phyloP scores from a whole-genome alignment of 2,888 invertebrate species.

The Euproctis similis region DNA sequence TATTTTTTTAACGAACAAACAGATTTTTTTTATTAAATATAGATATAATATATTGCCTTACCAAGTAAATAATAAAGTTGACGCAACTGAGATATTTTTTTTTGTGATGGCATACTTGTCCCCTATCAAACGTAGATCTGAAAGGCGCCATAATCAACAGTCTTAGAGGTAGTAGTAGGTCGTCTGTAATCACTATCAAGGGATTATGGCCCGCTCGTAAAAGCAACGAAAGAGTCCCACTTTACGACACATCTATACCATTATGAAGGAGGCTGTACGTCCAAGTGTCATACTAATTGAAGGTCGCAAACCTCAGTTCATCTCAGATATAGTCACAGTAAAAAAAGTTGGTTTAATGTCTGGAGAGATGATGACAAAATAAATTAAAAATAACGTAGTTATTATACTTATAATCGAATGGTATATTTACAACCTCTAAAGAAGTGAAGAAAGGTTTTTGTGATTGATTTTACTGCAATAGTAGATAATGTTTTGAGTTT shows the following conservation, averaged over 20 bases:
- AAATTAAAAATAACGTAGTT: no score
- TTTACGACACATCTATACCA: constrained; percentile 12
- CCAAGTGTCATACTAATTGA: neutral
- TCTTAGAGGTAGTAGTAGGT: constrained; percentile 3
- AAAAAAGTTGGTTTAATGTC: constrained; percentile 2
- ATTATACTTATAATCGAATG: no score
- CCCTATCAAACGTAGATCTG: neutral
- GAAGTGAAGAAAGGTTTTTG: no score
- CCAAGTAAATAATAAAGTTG: no score
- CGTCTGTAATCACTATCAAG: constrained; percentile 14
- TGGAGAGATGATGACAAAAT: constrained; percentile 13
- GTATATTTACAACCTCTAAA: no score
- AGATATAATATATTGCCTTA: no score
- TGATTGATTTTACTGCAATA: no score
- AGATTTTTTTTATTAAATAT: no score
- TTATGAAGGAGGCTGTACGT: neutral
- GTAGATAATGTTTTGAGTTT: no score
- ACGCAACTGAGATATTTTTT: neutral
- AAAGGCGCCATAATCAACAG: constrained; percentile 4
- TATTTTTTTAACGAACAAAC: no score
- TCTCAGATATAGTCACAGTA: no score
- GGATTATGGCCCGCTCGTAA: constrained; percentile 13
- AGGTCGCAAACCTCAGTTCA: no score
- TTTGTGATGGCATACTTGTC: constrained; percentile 2
- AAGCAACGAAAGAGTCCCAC: constrained; percentile 9